Conservation (phyloP, 2,113 vertebrate species). For the Boleophthalmus pectinirostris region DNA sequence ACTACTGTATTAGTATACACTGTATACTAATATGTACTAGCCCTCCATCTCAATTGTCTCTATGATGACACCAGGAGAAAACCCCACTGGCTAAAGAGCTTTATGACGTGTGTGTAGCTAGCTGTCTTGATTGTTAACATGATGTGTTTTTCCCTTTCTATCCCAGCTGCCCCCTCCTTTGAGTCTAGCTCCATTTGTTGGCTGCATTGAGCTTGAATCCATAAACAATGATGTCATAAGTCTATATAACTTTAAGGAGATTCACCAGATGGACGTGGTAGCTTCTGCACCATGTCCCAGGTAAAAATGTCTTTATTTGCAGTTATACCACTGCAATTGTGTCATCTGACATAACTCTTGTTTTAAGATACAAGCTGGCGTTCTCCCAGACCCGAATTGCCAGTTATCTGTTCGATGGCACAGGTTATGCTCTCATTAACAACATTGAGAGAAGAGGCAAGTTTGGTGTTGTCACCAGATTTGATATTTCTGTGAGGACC, state of each 20-base stretch:
- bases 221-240: slow-evolving; percentile 94
- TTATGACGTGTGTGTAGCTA: background rate
- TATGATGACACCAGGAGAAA: too few species aligned
- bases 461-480: slow-evolving; percentile 88
- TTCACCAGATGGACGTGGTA: slow-evolving; percentile 83
- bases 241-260: slow-evolving; percentile 91
- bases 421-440: slow-evolving; percentile 88
- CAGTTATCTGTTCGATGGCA: slow-evolving; percentile 95
- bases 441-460: slow-evolving; percentile 86
- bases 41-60: too few species aligned
- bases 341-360: background rate
- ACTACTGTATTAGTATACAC: too few species aligned
- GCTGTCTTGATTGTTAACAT: background rate
- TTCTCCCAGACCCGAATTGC: slow-evolving; percentile 93
- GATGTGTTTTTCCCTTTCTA: slow-evolving; percentile 4
- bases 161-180: slow-evolving; percentile 87
- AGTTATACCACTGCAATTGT: background rate
- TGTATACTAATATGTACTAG: too few species aligned
- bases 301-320: slow-evolving; percentile 38
- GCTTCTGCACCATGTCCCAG: slow-evolving; percentile 84
- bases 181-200: slow-evolving; percentile 88
- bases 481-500: slow-evolving; percentile 93
- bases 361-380: slow-evolving; percentile 87
- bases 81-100: too few species aligned
- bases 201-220: slow-evolving; percentile 91